Evolutionary conservation across 2,888 invertebrate species (phyloP).

Genomic region (Tiliacea citrago): DNA sequence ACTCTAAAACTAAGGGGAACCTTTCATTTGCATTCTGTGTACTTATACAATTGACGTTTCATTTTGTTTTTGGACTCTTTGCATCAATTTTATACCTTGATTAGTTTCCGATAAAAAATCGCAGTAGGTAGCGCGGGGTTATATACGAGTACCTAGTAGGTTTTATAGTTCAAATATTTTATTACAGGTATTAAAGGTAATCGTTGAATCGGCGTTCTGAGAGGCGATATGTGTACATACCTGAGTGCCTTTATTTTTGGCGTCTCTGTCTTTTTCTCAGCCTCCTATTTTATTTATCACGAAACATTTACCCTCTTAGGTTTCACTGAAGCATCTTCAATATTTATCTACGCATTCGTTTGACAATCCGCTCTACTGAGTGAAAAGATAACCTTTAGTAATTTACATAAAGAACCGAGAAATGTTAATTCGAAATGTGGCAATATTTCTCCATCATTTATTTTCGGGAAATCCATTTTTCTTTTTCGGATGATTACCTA

Average conservation of each 20-base stretch:
- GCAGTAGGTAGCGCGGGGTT: not conserved
- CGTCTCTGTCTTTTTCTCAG: not conserved
- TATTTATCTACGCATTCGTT: not conserved
- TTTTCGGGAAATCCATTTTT: not conserved
- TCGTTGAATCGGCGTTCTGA: not conserved
- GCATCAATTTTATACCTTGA: not conserved
- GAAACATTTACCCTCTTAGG: not conserved
- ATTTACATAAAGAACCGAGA: not conserved
- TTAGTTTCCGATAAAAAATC: constrained; percentile 12
- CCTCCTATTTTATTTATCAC: not conserved
- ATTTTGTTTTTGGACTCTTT: constrained; percentile 12
- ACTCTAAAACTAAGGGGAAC: constrained; percentile 45
- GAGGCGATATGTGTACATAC: not conserved
- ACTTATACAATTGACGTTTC: constrained; percentile 15
- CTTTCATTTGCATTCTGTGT: constrained; percentile 61
- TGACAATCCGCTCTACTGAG: not conserved
- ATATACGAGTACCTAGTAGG: too few relatives aligned
- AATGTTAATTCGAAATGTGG: not conserved
- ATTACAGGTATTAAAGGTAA: not conserved
- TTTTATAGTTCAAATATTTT: not conserved
- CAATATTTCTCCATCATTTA: not conserved
- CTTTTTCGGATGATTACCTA: too few relatives aligned
- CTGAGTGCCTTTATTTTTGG: not conserved
- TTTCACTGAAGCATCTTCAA: not conserved
- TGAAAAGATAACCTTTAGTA: not conserved